Conservation (phyloP, 2,797 vertebrate genomes). For the Sebastes hubbsi region DNA sequence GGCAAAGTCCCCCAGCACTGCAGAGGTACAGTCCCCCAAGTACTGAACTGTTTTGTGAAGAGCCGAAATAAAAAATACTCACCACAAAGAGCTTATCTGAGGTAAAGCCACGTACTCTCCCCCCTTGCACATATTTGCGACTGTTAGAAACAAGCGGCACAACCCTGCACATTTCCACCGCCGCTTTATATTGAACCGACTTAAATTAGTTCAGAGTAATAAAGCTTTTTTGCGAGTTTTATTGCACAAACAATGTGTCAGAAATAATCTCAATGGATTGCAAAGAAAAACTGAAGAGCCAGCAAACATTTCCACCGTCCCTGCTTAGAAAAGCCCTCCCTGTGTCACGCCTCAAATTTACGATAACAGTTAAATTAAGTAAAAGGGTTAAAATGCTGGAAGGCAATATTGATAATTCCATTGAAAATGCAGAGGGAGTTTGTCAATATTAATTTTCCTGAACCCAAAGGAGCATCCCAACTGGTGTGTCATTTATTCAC, state of each 20-base stretch:
- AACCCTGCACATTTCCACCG: slow-evolving; percentile 40
- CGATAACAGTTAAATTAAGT: slow-evolving; percentile 85
- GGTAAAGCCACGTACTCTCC: slow-evolving; percentile 18
- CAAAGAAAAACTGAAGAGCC: slow-evolving; percentile 61
- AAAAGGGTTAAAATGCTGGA: slow-evolving; percentile 86
- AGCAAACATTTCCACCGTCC: slow-evolving; percentile 52
- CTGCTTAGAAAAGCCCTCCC: slow-evolving; percentile 53
- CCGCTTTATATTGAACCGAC: slow-evolving; percentile 49
- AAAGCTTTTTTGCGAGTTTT: slow-evolving; percentile 68
- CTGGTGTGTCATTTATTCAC: slow-evolving; percentile 85
- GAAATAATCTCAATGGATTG: slow-evolving; percentile 68
- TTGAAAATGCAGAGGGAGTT: slow-evolving; percentile 83
- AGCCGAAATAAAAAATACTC: slow-evolving; percentile 53
- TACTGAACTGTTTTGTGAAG: slow-evolving; percentile 70
- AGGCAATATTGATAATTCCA: slow-evolving; percentile 87
- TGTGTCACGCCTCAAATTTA: slow-evolving; percentile 79
- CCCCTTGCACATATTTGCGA: neutral
- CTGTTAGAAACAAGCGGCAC: slow-evolving; percentile 25
- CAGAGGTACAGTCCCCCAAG: slow-evolving; percentile 88
- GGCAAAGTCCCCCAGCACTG: slow-evolving; percentile 89
- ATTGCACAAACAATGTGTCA: slow-evolving; percentile 68
- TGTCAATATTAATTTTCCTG: slow-evolving; percentile 89
- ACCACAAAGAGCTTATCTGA: slow-evolving; percentile 44
- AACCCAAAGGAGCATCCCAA: slow-evolving; percentile 84
- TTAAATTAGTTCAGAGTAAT: slow-evolving; percentile 65